Conservation (phyloP, 2,113 vertebrate species). For the Lipotes vexillifer region DNA sequence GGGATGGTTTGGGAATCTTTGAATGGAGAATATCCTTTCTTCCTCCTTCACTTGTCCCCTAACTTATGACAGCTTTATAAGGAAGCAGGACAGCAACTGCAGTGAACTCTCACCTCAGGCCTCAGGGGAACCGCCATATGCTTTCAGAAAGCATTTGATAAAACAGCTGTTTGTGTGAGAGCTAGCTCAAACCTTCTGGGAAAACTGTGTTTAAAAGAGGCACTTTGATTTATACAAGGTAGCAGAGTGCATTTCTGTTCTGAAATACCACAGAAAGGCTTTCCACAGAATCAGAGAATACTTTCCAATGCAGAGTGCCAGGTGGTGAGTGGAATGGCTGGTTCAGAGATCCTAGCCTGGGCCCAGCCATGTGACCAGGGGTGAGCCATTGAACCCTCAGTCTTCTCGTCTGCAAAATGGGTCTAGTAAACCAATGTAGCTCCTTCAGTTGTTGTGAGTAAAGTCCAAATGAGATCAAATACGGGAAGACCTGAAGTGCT, state of each 20-base stretch:
- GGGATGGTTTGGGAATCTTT: background rate
- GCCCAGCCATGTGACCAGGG: background rate
- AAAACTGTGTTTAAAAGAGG: constrained; percentile 32
- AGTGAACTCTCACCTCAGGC: background rate
- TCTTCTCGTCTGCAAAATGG: background rate
- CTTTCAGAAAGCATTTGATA: constrained; percentile 24
- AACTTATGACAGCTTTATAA: background rate
- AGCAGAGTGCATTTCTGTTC: background rate
- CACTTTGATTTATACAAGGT: constrained; percentile 22
- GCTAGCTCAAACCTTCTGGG: background rate
- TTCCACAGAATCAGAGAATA: background rate
- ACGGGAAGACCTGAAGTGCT: background rate
- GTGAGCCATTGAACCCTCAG: background rate
- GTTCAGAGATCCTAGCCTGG: background rate
- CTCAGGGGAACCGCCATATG: background rate
- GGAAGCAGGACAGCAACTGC: background rate
- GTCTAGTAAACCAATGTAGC: background rate
- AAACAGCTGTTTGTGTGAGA: background rate
- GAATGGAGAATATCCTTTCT: background rate
- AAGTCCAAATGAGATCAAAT: background rate
- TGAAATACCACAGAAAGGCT: background rate
- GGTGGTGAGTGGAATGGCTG: rapidly evolving
- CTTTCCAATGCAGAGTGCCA: background rate
- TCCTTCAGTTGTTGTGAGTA: background rate
- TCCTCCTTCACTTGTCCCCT: background rate